These are phyloP conservation scores for Spinus olivaceus DNA, from an alignment of 2,797 vertebrate genomes.

Conservation along the genomic window DNA sequence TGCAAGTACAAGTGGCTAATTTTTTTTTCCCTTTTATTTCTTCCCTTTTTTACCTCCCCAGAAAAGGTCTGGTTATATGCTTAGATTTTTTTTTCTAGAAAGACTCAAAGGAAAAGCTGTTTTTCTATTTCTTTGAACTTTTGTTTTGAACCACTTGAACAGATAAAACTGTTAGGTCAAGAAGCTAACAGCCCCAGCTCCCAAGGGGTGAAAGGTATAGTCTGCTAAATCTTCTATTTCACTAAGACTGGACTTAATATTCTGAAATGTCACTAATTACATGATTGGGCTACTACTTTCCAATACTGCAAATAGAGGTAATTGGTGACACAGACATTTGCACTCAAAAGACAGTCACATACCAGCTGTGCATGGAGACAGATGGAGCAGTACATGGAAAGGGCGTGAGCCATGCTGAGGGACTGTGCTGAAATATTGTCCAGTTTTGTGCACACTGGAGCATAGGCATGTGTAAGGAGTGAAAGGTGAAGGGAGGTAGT, in stretches of 20 bases:
- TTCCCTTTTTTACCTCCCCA: fast-evolving
- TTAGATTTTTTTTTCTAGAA: neutral
- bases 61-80: neutral
- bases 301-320: neutral
- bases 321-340: neutral
- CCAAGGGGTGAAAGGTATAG: neutral
- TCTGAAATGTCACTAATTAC: neutral
- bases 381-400: neutral
- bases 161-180: neutral
- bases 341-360: neutral
- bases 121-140: neutral
- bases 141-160: neutral
- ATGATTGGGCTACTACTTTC: neutral
- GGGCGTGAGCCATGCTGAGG: neutral
- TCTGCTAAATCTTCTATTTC: neutral
- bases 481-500: neutral
- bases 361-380: neutral
- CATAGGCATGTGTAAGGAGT: neutral
- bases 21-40: neutral
- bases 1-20: neutral
- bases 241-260: neutral
- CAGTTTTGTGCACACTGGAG: neutral
- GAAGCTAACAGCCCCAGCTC: neutral
- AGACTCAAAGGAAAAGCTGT: neutral
- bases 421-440: neutral